phyloP scores from a whole-genome alignment of 2,888 invertebrate genomes.

The Amiota communis region DNA sequence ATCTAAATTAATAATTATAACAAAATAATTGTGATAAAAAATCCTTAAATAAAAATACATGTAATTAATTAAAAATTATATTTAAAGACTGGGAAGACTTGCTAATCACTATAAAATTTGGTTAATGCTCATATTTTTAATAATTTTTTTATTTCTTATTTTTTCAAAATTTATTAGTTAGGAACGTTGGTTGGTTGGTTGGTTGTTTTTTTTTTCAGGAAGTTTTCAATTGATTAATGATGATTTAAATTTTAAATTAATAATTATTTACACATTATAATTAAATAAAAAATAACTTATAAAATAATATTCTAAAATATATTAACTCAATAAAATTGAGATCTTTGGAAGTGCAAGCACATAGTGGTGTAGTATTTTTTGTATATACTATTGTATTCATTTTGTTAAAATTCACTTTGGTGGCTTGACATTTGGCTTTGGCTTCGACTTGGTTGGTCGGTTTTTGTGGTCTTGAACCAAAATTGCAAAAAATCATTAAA shows the following conservation, averaged over 20 bases:
- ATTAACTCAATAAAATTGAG: slow-evolving; percentile 56
- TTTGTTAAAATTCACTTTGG: slow-evolving; percentile 28
- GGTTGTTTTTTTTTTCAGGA: background rate
- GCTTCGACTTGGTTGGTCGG: background rate
- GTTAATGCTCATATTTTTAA: slow-evolving; percentile 36
- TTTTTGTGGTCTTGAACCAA: background rate
- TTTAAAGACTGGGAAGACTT: slow-evolving; percentile 51
- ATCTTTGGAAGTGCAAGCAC: slow-evolving; percentile 55
- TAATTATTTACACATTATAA: slow-evolving; percentile 13
- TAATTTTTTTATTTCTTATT: slow-evolving; percentile 37
- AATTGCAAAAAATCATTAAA: background rate
- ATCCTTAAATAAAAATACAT: background rate
- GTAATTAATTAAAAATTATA: background rate
- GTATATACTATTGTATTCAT: background rate
- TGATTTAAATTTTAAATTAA: slow-evolving; percentile 4
- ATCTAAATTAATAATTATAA: background rate
- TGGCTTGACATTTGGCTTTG: slow-evolving; percentile 29
- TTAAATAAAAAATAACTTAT: slow-evolving; percentile 5
- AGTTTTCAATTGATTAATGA: background rate
- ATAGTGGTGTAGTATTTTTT: background rate
- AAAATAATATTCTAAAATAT: slow-evolving; percentile 16
- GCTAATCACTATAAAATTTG: slow-evolving; percentile 51
- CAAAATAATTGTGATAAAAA: background rate
- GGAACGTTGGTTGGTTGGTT: slow-evolving; percentile 16
- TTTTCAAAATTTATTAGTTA: background rate